Evolutionary conservation across 2,888 invertebrate species (phyloP), one percentile per base, ranked within the genome.

Genomic region (Cryptosula pallasiana): DNA sequence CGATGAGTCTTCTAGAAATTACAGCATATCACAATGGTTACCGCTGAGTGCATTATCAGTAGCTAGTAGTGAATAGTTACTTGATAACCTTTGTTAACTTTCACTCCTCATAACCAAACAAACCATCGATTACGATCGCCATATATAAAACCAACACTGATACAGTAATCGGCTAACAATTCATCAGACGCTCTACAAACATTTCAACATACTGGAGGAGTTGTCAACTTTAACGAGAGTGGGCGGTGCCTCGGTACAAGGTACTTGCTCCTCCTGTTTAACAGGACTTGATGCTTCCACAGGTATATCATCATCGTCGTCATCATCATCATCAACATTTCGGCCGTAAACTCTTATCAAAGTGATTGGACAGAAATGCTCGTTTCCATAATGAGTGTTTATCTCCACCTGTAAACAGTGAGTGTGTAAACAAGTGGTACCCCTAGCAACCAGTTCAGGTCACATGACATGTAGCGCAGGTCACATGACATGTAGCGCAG

Each of bases 281-380:
- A 25, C 55, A 55, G 55, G 55, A 55, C 23, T 3, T 20, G 55
- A n/a, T 16, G 55, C 25, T 81, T 92, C 93, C 71, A 92, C 92
- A 82, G 92, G 92, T 69, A 93, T 81, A 92, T 71, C 72, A 23
- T 79, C 79, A 35, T 78, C 79, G 23, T 81, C 81, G 73, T 81
- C 81, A 32, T 71, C 55, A 25, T 74, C 74, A 34, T 74, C 74
- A 63, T 55, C 69, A 25, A 74, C 45, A 23, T 58, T 27, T 27
- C 29, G 34, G 27, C 76, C 76, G 45, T 71, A 73, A 20, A 76
- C 34, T 79, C 76, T 80, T 84, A 99, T 93, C 71, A 96, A 87
- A n/a, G 95, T 96, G 75, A 99, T 88, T 0, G 99, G 98, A 83
- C 99, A 99, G 84, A 92, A 99, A 84, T 99, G 98, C 85, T 99